Evolutionary conservation across 92 coral and sea anemone genomes (phyloP).

Genomic region (Zoanthus gigantus): DNA sequence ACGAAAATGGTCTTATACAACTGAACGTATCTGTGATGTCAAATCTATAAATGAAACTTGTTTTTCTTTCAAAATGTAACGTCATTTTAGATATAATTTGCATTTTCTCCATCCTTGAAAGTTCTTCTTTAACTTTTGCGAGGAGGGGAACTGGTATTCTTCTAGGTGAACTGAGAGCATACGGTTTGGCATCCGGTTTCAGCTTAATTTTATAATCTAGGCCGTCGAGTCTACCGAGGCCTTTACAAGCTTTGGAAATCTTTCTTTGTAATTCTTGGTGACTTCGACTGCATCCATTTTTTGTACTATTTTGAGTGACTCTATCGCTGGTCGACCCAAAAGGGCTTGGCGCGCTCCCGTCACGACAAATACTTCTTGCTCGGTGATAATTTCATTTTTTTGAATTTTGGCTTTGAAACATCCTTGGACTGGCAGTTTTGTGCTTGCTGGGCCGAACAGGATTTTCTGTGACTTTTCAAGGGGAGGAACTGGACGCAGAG

Average conservation of each 20-base stretch:
- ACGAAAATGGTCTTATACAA: no score
- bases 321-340: not conserved
- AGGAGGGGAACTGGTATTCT: no score
- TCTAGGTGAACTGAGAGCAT: not conserved
- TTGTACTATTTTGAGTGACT: no score
- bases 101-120: not conserved
- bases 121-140: not conserved
- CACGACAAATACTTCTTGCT: not conserved
- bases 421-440: no score
- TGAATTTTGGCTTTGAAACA: not conserved
- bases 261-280: not conserved
- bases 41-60: no score
- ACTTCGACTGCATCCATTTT: not conserved
- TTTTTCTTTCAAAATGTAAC: no score
- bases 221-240: no score
- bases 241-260: not conserved
- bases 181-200: slow-evolving; percentile 50
- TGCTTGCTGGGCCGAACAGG: no score
- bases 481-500: no score
- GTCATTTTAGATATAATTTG: not conserved
- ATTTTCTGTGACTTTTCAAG: no score
- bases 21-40: no score
- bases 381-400: not conserved
- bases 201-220: slow-evolving; percentile 45
- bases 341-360: slow-evolving; percentile 9